Percentiles rank a stretch among this genome's conserved stretches.
Conservation (phyloP, 64 coral and sea anemone species). For the Catalaphyllia jardinei region DNA sequence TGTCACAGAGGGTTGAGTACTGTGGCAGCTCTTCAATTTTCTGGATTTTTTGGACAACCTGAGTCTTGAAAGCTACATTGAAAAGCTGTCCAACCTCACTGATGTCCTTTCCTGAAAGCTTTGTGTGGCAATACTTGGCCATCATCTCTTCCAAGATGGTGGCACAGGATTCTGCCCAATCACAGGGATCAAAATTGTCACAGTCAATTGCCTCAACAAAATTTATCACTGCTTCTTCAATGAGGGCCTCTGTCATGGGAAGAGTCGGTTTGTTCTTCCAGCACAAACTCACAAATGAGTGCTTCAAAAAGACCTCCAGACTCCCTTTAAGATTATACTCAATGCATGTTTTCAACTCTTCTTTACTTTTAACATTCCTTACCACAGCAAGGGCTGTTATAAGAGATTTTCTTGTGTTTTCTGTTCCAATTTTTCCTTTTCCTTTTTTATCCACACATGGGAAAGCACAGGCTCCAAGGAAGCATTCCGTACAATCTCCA, state of each 20-base stretch:
- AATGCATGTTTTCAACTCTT: neutral
- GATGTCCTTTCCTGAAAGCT: slow-evolving; percentile 10
- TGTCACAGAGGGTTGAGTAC: neutral
- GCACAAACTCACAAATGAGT: slow-evolving; percentile 45
- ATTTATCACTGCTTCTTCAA: neutral
- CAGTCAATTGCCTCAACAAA: slow-evolving; percentile 11
- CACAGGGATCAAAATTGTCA: neutral
- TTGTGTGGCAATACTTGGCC: slow-evolving; percentile 31
- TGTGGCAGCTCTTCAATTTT: slow-evolving; percentile 25
- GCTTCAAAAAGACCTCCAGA: slow-evolving; percentile 31
- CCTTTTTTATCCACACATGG: slow-evolving; percentile 42
- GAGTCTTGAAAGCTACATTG: slow-evolving; percentile 2
- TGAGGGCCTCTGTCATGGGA: slow-evolving; percentile 18
- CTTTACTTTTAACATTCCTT: neutral
- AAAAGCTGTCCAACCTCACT: slow-evolving; percentile 33
- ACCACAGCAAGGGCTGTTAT: slow-evolving; percentile 25
- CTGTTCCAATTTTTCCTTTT: slow-evolving; percentile 33
- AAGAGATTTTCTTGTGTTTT: slow-evolving; percentile 7
- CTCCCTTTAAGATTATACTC: slow-evolving; percentile 10
- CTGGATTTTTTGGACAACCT: slow-evolving; percentile 18
- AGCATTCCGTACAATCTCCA: neutral
- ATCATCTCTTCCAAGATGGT: neutral
- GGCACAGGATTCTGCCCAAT: slow-evolving; percentile 1
- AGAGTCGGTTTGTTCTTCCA: slow-evolving; percentile 56
- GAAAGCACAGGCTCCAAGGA: slow-evolving; percentile 6